A percentile compares a stretch with the other conserved stretches of the same genome.
These are phyloP conservation scores for Eriocheir sinensis DNA, from an alignment of 1,140 invertebrate species.

Conservation along the genomic window DNA sequence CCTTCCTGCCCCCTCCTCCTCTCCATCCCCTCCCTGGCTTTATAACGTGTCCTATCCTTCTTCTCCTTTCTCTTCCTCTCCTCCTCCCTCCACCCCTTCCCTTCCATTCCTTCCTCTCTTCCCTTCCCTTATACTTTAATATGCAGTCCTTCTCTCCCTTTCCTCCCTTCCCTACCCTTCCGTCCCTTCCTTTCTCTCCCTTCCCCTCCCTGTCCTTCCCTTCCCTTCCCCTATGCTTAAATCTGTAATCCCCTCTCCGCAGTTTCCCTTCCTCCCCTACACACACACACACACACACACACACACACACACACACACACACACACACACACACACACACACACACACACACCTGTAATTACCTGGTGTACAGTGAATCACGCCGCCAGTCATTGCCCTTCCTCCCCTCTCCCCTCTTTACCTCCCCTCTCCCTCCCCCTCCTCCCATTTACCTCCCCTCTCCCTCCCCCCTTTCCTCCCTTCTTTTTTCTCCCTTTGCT, in stretches of 20 bases:
- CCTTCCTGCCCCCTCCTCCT: neutral
- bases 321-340: constrained; percentile 22
- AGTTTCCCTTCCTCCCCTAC: neutral
- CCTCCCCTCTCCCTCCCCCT: neutral
- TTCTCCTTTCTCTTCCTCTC: neutral
- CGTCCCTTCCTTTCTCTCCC: neutral
- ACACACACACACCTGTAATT: constrained; percentile 1
- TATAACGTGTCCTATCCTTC: too few species aligned
- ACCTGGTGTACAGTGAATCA: neutral
- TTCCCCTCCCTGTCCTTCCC: neutral
- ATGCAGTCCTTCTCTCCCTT: neutral
- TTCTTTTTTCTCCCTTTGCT: neutral
- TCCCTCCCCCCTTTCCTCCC: neutral
- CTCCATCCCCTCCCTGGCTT: too few species aligned
- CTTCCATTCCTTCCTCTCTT: neutral
- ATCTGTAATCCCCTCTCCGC: neutral
- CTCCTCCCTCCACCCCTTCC: neutral
- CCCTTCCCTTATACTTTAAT: neutral
- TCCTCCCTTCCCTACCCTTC: neutral
- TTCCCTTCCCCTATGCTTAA: neutral
- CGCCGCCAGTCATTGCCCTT: too few species aligned
- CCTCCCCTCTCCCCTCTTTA: too few species aligned
- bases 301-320: constrained; percentile 22
- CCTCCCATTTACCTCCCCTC: neutral
- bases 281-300: constrained; percentile 25